phyloP scores from a whole-genome alignment of 2,888 invertebrate species.

The Lasioglossum villosulum region DNA sequence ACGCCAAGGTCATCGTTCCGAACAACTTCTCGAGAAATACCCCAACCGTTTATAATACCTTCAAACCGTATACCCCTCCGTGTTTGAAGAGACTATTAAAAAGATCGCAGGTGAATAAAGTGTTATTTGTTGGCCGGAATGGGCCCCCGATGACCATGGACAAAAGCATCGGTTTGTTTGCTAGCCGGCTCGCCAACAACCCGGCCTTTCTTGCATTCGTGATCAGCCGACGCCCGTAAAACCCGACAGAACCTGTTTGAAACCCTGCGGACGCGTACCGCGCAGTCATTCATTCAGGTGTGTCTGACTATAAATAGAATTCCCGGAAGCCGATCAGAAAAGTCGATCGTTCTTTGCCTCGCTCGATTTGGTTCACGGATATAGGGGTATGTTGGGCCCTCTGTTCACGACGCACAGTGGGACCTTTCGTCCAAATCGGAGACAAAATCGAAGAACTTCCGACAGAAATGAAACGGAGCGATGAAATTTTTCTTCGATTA shows the following conservation, averaged over 20 bases:
- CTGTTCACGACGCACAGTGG: no score
- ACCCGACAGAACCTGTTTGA: slow-evolving; percentile 64
- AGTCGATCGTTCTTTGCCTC: slow-evolving; percentile 63
- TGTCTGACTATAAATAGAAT: slow-evolving; percentile 79
- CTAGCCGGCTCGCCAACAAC: slow-evolving; percentile 34
- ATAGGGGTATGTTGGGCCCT: no score
- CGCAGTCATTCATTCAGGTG: slow-evolving; percentile 70
- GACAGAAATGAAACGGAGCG: no score
- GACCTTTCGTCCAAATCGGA: no score
- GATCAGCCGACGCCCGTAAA: slow-evolving; percentile 65
- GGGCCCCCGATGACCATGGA: slow-evolving; percentile 54
- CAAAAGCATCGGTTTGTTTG: slow-evolving; percentile 37
- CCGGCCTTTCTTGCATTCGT: slow-evolving; percentile 64
- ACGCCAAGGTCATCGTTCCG: not conserved
- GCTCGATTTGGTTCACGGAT: slow-evolving; percentile 5
- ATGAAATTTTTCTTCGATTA: no score
- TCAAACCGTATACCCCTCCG: no score
- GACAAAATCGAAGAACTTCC: no score
- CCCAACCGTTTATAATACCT: not conserved
- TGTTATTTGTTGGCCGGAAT: not conserved
- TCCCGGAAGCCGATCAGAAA: slow-evolving; percentile 78
- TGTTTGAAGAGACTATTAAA: not conserved
- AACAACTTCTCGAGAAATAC: not conserved
- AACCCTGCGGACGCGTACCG: slow-evolving; percentile 53
- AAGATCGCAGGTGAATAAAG: not conserved